phyloP scores from a whole-genome alignment of 2,797 vertebrate genomes.

The Hydrocynus forskahlii region DNA sequence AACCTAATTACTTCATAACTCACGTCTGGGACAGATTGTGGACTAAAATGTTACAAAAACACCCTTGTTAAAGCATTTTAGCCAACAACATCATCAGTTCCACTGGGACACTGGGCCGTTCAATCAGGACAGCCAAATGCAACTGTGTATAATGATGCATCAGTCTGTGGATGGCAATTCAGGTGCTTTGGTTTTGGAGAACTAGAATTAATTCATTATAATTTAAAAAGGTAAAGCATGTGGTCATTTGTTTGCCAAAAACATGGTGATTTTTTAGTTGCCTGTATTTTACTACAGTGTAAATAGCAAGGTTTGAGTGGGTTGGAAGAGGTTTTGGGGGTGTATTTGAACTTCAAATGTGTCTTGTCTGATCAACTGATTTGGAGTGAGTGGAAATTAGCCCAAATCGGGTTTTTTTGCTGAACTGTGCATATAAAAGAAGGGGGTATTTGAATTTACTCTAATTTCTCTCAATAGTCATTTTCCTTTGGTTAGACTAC shows the following conservation, averaged over 20 bases:
- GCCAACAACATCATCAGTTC: neutral
- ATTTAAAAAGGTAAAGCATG: too few species aligned
- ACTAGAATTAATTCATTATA: too few species aligned
- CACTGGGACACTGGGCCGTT: neutral
- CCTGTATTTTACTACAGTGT: too few species aligned
- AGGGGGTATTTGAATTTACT: too few species aligned
- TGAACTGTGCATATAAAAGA: neutral
- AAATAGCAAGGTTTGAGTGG: too few species aligned
- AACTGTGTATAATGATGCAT: neutral
- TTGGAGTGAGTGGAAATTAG: too few species aligned
- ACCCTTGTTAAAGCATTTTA: neutral
- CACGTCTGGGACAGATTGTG: neutral
- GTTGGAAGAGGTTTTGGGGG: too few species aligned
- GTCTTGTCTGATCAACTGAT: too few species aligned
- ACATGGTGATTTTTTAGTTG: too few species aligned
- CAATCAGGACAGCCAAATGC: neutral
- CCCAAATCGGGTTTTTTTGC: neutral
- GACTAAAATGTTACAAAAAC: neutral
- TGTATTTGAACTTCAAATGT: too few species aligned
- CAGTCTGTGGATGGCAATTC: neutral
- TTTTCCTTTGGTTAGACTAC: neutral
- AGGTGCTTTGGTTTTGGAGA: too few species aligned
- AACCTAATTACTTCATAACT: constrained; percentile 50
- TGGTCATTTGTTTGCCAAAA: too few species aligned
- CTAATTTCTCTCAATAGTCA: neutral